Evolutionary conservation across 2,888 invertebrate genomes (phyloP).

Genomic region (Xanthia icteritia): DNA sequence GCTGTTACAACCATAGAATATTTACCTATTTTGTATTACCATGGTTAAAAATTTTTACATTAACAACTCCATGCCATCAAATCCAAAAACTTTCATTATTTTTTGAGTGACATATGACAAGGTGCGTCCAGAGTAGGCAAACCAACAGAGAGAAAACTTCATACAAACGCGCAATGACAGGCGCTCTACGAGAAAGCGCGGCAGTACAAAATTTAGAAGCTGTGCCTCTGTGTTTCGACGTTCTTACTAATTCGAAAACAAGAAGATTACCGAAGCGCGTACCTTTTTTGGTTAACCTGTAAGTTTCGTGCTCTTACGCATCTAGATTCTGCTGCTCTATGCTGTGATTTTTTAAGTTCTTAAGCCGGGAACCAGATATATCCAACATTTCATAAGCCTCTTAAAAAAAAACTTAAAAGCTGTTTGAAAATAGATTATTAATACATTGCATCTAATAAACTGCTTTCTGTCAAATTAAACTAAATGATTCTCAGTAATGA

Average conservation of each 20-base stretch:
- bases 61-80: background rate
- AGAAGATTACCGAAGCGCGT: background rate
- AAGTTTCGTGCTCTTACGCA: background rate
- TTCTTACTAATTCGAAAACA: background rate
- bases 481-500: slow-evolving; percentile 36
- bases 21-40: background rate
- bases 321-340: background rate
- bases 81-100: background rate
- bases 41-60: background rate
- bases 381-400: too few relatives aligned
- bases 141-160: background rate
- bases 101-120: background rate
- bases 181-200: background rate
- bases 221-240: too few relatives aligned
- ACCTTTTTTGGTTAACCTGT: background rate
- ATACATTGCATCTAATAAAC: background rate
- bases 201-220: background rate
- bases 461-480: background rate
- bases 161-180: background rate
- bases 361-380: background rate
- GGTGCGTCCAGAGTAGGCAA: background rate
- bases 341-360: background rate
- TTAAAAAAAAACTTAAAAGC: background rate
- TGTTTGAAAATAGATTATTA: background rate
- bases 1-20: background rate